These are phyloP conservation scores for Sycophila sp. DNA, from an alignment of 1,140 invertebrate genomes.

Conservation along the genomic window DNA sequence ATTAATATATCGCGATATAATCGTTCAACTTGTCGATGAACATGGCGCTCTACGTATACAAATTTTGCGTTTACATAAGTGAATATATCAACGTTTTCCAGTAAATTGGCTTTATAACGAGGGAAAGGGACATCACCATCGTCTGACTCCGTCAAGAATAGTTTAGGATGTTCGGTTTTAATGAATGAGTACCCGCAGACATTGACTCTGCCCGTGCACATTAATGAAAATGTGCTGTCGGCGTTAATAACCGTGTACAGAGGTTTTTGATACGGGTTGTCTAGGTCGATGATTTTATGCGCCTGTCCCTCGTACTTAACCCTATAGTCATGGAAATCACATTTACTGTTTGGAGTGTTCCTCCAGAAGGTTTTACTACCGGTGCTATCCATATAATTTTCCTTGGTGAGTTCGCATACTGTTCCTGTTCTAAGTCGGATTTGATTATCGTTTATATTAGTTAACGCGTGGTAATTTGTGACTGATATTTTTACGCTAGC, in stretches of 20 bases:
- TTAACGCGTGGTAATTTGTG: conserved; percentile 12
- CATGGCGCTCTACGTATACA: conserved; percentile 36
- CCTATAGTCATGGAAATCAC: background rate
- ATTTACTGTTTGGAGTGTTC: background rate
- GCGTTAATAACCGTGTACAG: background rate
- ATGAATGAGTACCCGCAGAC: conserved; percentile 29
- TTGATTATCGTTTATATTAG: conserved; percentile 26
- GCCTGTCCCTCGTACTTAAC: background rate
- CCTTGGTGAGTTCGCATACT: conserved; percentile 27
- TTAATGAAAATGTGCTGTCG: background rate
- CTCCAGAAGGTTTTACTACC: conserved; percentile 39
- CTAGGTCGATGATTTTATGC: background rate
- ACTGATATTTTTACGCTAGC: conserved; percentile 17
- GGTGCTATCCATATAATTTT: conserved; percentile 29
- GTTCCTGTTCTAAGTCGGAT: conserved; percentile 14
- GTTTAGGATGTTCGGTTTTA: conserved; percentile 33
- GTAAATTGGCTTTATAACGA: background rate
- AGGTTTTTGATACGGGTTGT: too few species aligned
- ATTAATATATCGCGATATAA: conserved; percentile 23
- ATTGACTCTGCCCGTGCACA: background rate
- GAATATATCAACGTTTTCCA: background rate
- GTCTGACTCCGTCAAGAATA: conserved; percentile 23
- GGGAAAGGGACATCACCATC: background rate
- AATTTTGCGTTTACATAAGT: conserved; percentile 41
- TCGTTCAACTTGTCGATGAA: conserved; percentile 16